Evolutionary conservation across 2,113 vertebrate genomes (phyloP).

Genomic region (Gambusia holbrooki): DNA sequence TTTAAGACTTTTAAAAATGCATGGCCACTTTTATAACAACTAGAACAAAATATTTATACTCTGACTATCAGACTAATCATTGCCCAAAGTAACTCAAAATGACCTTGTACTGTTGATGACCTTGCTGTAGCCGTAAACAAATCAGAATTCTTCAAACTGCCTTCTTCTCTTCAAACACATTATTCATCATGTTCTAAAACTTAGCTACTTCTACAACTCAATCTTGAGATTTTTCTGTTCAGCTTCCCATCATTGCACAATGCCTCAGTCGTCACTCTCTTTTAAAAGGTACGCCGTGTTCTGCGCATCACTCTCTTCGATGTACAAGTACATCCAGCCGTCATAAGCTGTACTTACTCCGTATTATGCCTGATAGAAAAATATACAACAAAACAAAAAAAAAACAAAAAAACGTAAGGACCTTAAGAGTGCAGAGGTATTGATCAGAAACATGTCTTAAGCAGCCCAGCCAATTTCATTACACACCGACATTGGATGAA

Average conservation of each 20-base stretch:
- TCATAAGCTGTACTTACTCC: neutral
- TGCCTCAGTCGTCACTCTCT: neutral
- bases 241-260: constrained; percentile 1
- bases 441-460: neutral
- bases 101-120: neutral
- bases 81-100: neutral
- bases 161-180: constrained; percentile 20
- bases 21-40: no score
- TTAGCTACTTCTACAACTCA: constrained; percentile 17
- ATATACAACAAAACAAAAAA: no score
- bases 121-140: neutral
- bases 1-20: no score
- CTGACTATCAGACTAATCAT: neutral
- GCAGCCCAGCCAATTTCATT: neutral
- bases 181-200: constrained; percentile 35
- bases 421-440: neutral
- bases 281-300: neutral
- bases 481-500: neutral
- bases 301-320: neutral
- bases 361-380: neutral
- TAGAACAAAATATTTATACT: neutral
- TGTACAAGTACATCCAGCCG: neutral
- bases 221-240: neutral
- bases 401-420: no score
- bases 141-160: neutral